phyloP scores from a whole-genome alignment of 2,113 vertebrate species.

The Corydoras maculifer region DNA sequence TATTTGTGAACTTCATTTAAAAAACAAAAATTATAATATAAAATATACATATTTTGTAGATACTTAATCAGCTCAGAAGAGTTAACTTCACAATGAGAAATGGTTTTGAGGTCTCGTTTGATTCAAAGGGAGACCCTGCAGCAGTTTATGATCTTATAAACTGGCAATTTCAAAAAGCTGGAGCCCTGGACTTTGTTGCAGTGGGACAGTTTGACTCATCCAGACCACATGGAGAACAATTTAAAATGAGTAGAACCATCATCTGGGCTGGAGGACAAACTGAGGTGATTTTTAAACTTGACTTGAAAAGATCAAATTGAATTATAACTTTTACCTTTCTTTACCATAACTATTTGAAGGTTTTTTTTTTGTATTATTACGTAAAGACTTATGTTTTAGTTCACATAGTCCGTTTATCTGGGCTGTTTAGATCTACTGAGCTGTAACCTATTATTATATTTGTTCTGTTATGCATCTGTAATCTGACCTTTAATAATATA shows the following conservation, averaged over 20 bases:
- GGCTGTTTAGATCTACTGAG: no score
- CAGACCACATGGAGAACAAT: constrained; percentile 54
- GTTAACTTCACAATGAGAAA: constrained; percentile 53
- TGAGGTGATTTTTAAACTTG: constrained; percentile 41
- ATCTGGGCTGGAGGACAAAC: constrained; percentile 64
- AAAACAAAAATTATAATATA: no score
- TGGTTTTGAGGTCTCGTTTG: constrained; percentile 59
- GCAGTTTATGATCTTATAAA: constrained; percentile 67
- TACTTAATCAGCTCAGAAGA: constrained; percentile 50
- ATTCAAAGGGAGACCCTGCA: constrained; percentile 61
- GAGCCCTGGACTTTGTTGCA: constrained; percentile 54
- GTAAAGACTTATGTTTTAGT: no score
- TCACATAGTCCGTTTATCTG: no score
- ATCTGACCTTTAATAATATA: no score
- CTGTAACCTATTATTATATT: no score
- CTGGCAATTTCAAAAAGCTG: constrained; percentile 57
- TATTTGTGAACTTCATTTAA: no score
- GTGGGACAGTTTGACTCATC: constrained; percentile 64
- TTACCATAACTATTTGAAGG: no score
- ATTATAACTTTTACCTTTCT: no score
- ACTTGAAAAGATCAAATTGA: no score
- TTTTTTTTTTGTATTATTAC: no score
- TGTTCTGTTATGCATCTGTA: no score
- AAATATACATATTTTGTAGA: constrained; percentile 31
- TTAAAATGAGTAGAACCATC: constrained; percentile 56